A percentile compares a stretch with the other conserved stretches of the same genome.
Evolutionary conservation across 2,797 vertebrate genomes (phyloP).

Genomic region (Rhodeus uyekii): DNA sequence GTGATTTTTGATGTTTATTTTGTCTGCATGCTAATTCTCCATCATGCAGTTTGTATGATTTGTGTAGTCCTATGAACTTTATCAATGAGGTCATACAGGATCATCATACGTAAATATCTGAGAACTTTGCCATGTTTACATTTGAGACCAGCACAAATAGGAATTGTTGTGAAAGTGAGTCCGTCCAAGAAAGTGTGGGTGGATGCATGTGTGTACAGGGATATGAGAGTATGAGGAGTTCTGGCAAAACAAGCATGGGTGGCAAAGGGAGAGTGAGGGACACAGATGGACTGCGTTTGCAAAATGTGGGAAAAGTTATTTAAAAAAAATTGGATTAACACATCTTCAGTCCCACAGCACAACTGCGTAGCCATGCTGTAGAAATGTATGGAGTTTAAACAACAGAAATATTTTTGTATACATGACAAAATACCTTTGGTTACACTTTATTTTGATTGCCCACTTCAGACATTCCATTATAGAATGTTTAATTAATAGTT

Average conservation of each 20-base stretch:
- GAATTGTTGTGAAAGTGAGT: slow-evolving; percentile 52
- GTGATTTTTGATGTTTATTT: slow-evolving; percentile 5
- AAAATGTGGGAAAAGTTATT: slow-evolving; percentile 53
- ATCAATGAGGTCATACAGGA: not conserved
- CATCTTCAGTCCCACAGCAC: slow-evolving; percentile 42
- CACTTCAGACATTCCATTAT: not conserved
- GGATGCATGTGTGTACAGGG: slow-evolving; percentile 46
- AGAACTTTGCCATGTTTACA: slow-evolving; percentile 24
- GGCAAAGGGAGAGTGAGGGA: slow-evolving; percentile 55
- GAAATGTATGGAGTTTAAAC: slow-evolving; percentile 8
- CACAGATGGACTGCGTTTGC: slow-evolving; percentile 57
- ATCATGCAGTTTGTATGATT: not conserved
- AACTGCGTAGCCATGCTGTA: slow-evolving; percentile 32
- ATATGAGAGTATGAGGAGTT: slow-evolving; percentile 55
- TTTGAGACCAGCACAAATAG: slow-evolving; percentile 33
- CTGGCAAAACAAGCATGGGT: slow-evolving; percentile 54
- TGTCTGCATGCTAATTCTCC: not conserved
- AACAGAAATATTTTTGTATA: not conserved
- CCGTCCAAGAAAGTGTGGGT: slow-evolving; percentile 51
- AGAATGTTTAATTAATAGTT: not conserved
- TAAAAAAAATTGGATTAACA: slow-evolving; percentile 47
- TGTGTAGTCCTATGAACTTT: not conserved
- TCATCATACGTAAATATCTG: slow-evolving; percentile 34
- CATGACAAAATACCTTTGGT: not conserved
- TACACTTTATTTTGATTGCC: not conserved